phyloP scores from a whole-genome alignment of 2,888 invertebrate genomes.

The Pyrrhosoma nymphula region DNA sequence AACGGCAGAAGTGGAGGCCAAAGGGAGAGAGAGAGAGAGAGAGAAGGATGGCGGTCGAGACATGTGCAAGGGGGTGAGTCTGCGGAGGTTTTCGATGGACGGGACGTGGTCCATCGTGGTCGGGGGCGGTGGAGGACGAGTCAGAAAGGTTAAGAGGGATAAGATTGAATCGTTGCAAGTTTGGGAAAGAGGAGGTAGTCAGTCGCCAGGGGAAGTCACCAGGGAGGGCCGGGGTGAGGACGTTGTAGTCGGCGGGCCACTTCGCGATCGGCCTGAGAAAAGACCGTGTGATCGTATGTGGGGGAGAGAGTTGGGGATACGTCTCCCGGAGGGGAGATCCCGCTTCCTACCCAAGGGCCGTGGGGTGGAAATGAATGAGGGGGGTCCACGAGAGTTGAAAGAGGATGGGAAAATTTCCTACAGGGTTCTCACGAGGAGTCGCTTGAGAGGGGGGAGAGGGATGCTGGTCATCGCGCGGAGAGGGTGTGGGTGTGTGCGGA shows the following conservation, averaged over 20 bases:
- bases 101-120: neutral
- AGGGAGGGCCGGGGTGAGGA: neutral
- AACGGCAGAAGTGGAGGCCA: neutral
- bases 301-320: neutral
- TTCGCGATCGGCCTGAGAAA: conserved; percentile 6
- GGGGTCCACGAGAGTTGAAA: neutral
- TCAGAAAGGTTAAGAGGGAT: too few relatives aligned
- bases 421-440: neutral
- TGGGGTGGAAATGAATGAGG: neutral
- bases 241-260: neutral
- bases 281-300: neutral
- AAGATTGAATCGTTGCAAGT: too few relatives aligned
- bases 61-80: neutral
- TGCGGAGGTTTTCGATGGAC: neutral
- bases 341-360: neutral
- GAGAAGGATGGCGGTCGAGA: neutral
- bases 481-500: neutral
- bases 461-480: neutral
- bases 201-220: neutral
- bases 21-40: neutral
- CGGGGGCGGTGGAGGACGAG: neutral
- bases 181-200: too few relatives aligned
- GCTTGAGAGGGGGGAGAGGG: neutral
- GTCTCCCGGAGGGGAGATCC: neutral
- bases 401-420: neutral